A percentile compares a stretch with the other conserved stretches of the same genome.
These are phyloP conservation scores for Bombyx mandarina DNA, from an alignment of 1,140 invertebrate genomes.

Conservation along the genomic window DNA sequence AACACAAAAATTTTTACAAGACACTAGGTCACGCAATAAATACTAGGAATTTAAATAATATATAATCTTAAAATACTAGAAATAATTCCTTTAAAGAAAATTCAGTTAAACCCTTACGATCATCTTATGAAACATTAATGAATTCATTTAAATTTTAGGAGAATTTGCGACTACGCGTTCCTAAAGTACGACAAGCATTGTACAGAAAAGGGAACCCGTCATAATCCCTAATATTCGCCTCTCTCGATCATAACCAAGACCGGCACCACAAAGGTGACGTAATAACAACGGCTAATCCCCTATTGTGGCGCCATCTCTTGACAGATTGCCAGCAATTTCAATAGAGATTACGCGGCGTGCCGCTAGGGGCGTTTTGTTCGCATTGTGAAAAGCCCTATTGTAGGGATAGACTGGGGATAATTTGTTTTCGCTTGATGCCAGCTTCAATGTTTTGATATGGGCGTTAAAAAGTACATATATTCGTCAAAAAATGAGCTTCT, in stretches of 20 bases:
- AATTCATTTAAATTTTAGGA: not conserved
- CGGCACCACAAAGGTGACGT: slow-evolving; percentile 58
- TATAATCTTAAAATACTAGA: too few relatives aligned
- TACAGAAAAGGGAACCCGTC: slow-evolving; percentile 38
- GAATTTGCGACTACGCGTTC: not conserved
- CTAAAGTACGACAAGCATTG: not conserved
- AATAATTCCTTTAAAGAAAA: too few relatives aligned
- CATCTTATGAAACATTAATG: too few relatives aligned
- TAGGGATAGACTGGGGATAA: slow-evolving; percentile 34
- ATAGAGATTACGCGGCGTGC: slow-evolving; percentile 46
- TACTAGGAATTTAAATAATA: too few relatives aligned
- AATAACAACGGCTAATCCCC: slow-evolving; percentile 63
- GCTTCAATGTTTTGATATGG: not conserved
- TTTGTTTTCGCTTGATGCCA: slow-evolving; percentile 39
- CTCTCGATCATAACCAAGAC: slow-evolving; percentile 55
- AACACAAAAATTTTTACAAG: too few relatives aligned
- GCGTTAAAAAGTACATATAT: not conserved
- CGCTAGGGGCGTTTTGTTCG: slow-evolving; percentile 55
- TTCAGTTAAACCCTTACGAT: too few relatives aligned
- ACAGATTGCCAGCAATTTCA: slow-evolving; percentile 53
- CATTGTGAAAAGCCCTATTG: slow-evolving; percentile 49
- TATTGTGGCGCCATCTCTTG: slow-evolving; percentile 65
- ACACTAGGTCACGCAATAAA: too few relatives aligned
- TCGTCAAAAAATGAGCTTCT: too few relatives aligned
- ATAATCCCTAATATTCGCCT: slow-evolving; percentile 64